Evolutionary conservation across 2,888 invertebrate species (phyloP), one percentile per base, ranked within the genome.

Genomic region (Philereme vetulata): DNA sequence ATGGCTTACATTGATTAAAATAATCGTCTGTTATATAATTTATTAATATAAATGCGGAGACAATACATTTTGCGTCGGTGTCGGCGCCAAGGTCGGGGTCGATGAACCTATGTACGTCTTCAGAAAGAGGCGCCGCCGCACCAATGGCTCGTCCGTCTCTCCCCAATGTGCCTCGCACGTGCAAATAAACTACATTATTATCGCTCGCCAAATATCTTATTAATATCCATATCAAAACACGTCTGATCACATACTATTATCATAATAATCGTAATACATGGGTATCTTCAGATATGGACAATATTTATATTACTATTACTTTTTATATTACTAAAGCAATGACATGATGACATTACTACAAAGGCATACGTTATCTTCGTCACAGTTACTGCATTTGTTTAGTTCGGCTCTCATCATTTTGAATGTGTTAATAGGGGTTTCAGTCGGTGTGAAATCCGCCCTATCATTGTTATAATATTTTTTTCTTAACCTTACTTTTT

Each of bases 31-130:
- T 64, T 64, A 65, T 57, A 56, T 67, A 62, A 67, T 62, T 49
- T 44, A 58, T 60, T 72, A 68, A 64, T 61, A 58, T 42, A 58
- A 66, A 63, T 64, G 61, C 60, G 74, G 78, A 82, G 74, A 83
- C 82, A 84, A 82, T 84, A 81, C 73, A 75, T 72, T 78, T 78
- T 78, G 77, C 81, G 82, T 78, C 82, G 83, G 74, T 80, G 79
- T 73, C 82, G 78, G 76, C 82, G 79, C 71, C 90, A 90, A 90
- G 90, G 90, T 90, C 86, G 84, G 80, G 88, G 84, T 87, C 86
- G 68, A 78, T 88, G 88, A 90, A 89, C 90, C 76, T 81, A 82
- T 84, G 86, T 86, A 81, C 86, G 84, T 83, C 78, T 86, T 85
- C 76, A 77, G 81, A 74, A 75, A 74, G 77, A 77, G 77, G 78